Percentiles rank a stretch among this genome's conserved stretches.
Conservation (phyloP, 2,113 vertebrate genomes). For the Aegithalos caudatus region DNA sequence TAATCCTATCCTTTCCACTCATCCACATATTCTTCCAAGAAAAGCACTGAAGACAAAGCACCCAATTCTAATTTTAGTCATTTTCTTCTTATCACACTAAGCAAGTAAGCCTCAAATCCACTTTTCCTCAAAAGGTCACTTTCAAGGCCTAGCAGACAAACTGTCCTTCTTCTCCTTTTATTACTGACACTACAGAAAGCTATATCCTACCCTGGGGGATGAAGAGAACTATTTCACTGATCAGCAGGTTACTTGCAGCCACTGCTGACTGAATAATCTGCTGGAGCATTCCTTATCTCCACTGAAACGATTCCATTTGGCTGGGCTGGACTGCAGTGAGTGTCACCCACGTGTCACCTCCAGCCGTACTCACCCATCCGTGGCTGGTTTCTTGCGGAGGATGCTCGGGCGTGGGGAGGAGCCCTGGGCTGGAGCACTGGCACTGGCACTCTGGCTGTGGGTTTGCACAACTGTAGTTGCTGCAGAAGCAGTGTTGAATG, state of each 20-base stretch:
- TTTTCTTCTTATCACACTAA: background rate
- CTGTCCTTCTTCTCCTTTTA: background rate
- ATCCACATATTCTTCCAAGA: constrained; percentile 20
- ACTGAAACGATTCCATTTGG: background rate
- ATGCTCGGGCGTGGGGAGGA: constrained; percentile 97
- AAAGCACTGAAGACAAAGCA: constrained; percentile 30
- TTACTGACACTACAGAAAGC: background rate
- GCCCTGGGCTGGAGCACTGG: constrained; percentile 84
- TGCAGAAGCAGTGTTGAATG: constrained; percentile 85
- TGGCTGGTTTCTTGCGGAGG: constrained; percentile 93
- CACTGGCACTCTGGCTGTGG: constrained; percentile 84
- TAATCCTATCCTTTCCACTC: constrained; percentile 36
- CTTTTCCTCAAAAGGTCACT: constrained; percentile 5
- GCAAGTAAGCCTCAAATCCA: background rate
- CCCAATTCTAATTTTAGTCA: background rate
- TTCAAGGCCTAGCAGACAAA: background rate
- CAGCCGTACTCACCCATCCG: constrained; percentile 83
- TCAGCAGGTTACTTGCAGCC: background rate
- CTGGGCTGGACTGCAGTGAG: background rate
- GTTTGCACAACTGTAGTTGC: constrained; percentile 92
- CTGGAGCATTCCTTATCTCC: background rate
- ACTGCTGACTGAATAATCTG: background rate
- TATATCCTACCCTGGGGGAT: background rate
- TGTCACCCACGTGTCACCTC: background rate
- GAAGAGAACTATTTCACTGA: background rate